Base-by-base conservation (phyloP, 2,113 vertebrate species). In the Tinamus guttatus region DNA sequence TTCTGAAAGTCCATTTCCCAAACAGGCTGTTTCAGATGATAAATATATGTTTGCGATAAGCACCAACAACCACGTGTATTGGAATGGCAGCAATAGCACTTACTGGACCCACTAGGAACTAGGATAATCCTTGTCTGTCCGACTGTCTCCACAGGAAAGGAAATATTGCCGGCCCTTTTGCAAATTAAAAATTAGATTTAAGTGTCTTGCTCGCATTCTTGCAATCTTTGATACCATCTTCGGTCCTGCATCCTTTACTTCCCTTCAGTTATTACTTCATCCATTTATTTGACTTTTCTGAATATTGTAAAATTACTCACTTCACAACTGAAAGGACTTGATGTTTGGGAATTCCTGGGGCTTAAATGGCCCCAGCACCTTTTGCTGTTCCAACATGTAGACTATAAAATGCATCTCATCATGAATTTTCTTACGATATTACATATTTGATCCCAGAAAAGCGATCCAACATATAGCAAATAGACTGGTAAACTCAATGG, bases 171-270 rank as follows among this genome's bases (percentile, higher is more conserved):
- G 96, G 86, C 10, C 93, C 81, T 96, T 97, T 97, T 92, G 78
- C 51, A 89, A 86, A 54, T 20, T 90, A 93, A 96, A 95, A 95
- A 94, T 94, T 89, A 97, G 94, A 94, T 97, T 97, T 94, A 96
- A 91, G 52, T 92, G 93, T 91, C 95, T 95, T 88, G 87, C 91
- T 96, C 93, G 95, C 93, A 94, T 94, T 94, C 95, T 76, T 77
- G 90, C 88, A 94, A 81, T 94, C 90, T 90, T 83, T 41, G 52
- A 88, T 71, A 90, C 38, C 77, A 78, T 86, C 94, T 93, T 93
- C 93, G 80, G 85, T 93, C 69, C 84, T 76, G 95, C 88, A 90
- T 92, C 80, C 86, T 81, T 30, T 94, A 69, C 16, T 90, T 75
- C 69, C 73, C 88, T 79, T 59, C 86, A 67, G 62, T 75, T 81